phyloP scores from a whole-genome alignment of 2,888 invertebrate genomes.

The Drosophila robusta region DNA sequence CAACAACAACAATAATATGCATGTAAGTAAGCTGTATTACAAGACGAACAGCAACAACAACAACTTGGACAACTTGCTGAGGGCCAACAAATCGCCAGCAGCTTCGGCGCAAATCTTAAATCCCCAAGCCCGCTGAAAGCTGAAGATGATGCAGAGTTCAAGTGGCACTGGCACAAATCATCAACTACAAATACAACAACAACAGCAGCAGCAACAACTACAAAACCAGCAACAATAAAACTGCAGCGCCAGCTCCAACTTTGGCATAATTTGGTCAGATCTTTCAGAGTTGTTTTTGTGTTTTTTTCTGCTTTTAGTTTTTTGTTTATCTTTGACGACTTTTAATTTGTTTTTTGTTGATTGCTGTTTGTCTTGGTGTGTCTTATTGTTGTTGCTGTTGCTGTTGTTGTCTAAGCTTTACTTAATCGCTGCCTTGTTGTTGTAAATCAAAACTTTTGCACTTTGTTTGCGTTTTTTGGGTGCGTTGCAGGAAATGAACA shows the following conservation, averaged over 20 bases:
- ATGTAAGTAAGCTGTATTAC: conserved; percentile 39
- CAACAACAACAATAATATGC: conserved; percentile 9
- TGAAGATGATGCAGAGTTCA: conserved; percentile 56
- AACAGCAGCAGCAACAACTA: conserved; percentile 7
- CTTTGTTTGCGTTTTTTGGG: conserved; percentile 6
- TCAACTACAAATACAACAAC: conserved; percentile 24
- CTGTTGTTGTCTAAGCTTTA: conserved; percentile 28
- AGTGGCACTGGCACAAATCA: conserved; percentile 68
- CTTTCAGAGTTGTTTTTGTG: conserved; percentile 17
- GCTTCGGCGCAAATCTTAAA: conserved; percentile 26
- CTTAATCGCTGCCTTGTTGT: conserved; percentile 32
- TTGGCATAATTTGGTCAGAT: conserved; percentile 72
- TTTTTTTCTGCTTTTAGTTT: conserved; percentile 8
- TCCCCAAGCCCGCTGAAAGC: conserved; percentile 2
- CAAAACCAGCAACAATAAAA: conserved; percentile 15
- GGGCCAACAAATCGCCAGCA: conserved; percentile 47
- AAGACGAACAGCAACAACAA: conserved; percentile 16
- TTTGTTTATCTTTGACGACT: conserved; percentile 43
- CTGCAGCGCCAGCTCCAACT: conserved; percentile 44
- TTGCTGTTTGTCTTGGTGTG: conserved; percentile 46
- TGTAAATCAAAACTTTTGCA: conserved; percentile 31
- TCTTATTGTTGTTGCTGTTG: conserved; percentile 10
- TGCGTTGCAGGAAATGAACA: conserved; percentile 18
- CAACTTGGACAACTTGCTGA: conserved; percentile 31
- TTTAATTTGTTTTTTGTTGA: conserved; percentile 53